Conservation (phyloP, 2,113 vertebrate genomes). For the Colossoma macropomum region DNA sequence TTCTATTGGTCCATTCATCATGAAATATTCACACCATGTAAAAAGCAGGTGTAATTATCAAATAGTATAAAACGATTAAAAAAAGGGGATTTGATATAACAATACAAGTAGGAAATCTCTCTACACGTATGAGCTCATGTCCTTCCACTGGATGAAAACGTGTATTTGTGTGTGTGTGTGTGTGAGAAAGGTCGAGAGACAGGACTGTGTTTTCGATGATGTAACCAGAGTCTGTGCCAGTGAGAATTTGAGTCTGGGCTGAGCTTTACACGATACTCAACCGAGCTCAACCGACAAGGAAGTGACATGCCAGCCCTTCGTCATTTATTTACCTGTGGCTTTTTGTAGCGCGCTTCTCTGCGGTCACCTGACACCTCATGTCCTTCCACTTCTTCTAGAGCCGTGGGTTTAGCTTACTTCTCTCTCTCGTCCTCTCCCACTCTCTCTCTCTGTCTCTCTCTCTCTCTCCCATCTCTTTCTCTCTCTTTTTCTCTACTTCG, state of each 20-base stretch:
- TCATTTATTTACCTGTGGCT: conserved; percentile 80
- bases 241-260: conserved; percentile 62
- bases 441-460: conserved; percentile 64
- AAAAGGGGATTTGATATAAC: no score
- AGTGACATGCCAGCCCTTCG: conserved; percentile 72
- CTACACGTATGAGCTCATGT: no score
- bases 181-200: not conserved
- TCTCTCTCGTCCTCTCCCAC: conserved; percentile 72
- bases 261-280: conserved; percentile 78
- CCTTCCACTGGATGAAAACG: no score
- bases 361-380: conserved; percentile 73
- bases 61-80: no score
- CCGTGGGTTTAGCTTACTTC: conserved; percentile 74
- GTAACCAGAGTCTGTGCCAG: conserved; percentile 72
- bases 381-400: conserved; percentile 73
- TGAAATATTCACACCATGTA: no score
- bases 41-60: no score
- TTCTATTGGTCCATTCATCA: no score
- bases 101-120: no score
- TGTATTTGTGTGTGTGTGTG: not conserved
- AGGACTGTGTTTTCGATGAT: conserved; percentile 63
- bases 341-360: conserved; percentile 56
- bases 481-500: conserved; percentile 46
- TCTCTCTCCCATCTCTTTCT: conserved; percentile 72
- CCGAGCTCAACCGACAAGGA: conserved; percentile 71